Conservation (phyloP, 1,140 invertebrate species). For the Drosophila bocqueti region DNA sequence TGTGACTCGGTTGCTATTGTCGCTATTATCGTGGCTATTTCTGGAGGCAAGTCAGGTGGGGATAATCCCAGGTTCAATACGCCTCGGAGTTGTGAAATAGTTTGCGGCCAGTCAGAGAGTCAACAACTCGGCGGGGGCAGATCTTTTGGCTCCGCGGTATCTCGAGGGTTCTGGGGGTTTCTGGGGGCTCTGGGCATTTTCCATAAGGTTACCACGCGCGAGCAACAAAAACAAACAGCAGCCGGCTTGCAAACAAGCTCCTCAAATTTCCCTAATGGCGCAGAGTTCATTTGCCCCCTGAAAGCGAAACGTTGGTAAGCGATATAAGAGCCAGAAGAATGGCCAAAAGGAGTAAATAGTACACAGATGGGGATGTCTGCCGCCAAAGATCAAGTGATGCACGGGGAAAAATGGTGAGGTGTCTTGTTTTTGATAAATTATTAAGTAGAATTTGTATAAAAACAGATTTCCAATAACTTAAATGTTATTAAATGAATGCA, state of each 20-base stretch:
- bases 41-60: slow-evolving; percentile 42
- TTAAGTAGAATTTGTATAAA: no score
- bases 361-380: slow-evolving; percentile 17
- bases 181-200: slow-evolving; percentile 63
- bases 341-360: slow-evolving; percentile 23
- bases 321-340: slow-evolving; percentile 36
- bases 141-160: slow-evolving; percentile 6
- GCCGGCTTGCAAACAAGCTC: slow-evolving; percentile 57
- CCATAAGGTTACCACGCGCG: slow-evolving; percentile 65
- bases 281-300: slow-evolving; percentile 75
- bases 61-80: slow-evolving; percentile 36
- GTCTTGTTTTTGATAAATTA: not conserved
- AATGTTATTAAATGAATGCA: no score
- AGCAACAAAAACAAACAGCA: slow-evolving; percentile 15
- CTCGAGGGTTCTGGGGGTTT: not conserved
- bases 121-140: slow-evolving; percentile 34
- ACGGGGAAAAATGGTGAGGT: not conserved
- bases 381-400: slow-evolving; percentile 37
- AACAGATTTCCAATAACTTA: no score
- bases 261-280: slow-evolving; percentile 79
- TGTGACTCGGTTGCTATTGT: slow-evolving; percentile 46
- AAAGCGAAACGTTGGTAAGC: slow-evolving; percentile 47
- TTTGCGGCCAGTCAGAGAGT: slow-evolving; percentile 36
- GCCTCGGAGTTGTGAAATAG: slow-evolving; percentile 39
- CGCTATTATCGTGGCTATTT: slow-evolving; percentile 43